Conservation (phyloP, 2,888 invertebrate species). For the Drosophila mayaguana region DNA sequence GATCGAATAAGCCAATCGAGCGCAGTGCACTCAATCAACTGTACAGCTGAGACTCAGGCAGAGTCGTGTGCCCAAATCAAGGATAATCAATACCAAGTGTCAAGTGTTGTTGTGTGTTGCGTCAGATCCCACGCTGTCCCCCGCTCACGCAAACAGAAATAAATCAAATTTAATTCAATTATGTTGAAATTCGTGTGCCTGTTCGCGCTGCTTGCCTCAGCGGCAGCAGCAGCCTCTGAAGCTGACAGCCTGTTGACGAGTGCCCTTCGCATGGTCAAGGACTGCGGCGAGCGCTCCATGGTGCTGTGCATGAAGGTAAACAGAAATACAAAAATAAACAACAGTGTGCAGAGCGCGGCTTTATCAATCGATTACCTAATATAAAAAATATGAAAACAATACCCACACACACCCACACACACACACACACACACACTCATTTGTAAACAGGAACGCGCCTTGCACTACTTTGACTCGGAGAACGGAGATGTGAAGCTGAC, state of each 20-base stretch:
- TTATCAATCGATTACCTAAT: constrained; percentile 22
- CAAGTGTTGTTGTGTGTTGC: constrained; percentile 52
- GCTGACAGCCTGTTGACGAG: constrained; percentile 87
- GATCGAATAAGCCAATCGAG: constrained; percentile 82
- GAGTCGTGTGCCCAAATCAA: constrained; percentile 49
- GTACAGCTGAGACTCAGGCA: constrained; percentile 32
- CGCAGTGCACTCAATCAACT: constrained; percentile 75
- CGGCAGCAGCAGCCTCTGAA: constrained; percentile 85
- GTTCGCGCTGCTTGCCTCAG: constrained; percentile 86
- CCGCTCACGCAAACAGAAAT: background rate
- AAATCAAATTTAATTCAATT: constrained; percentile 25
- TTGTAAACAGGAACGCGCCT: constrained; percentile 88
- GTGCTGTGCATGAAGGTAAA: constrained; percentile 90
- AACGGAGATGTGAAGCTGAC: constrained; percentile 87
- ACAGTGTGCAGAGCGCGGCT: background rate
- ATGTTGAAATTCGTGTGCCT: constrained; percentile 86
- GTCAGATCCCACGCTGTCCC: constrained; percentile 7
- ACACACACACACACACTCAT: constrained; percentile 6
- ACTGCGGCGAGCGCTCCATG: constrained; percentile 89
- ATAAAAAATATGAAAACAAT: constrained; percentile 1
- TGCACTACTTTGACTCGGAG: constrained; percentile 89
- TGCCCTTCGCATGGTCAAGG: constrained; percentile 89
- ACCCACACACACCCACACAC: background rate
- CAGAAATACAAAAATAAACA: background rate
- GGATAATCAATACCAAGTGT: constrained; percentile 53